Conservation (phyloP, 2,888 invertebrate species). For the Chalcosyrphus nemorum region DNA sequence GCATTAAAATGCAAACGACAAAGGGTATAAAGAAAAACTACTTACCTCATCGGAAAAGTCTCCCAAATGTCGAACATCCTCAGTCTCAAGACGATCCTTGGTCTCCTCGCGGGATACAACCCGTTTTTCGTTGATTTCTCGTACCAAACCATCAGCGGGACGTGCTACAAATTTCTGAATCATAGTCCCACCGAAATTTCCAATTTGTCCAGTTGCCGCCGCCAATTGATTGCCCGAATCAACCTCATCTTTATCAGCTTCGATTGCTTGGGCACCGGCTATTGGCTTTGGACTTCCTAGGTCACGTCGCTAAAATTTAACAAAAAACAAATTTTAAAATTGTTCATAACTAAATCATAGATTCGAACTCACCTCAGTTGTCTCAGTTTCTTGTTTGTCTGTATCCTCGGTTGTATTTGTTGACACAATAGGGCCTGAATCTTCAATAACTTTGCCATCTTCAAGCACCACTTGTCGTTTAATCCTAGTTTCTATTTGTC, state of each 20-base stretch:
- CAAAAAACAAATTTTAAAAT: background rate
- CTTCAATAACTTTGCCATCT: conserved; percentile 94
- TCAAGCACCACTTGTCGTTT: conserved; percentile 94
- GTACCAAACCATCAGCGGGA: conserved; percentile 88
- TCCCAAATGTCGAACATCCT: conserved; percentile 91
- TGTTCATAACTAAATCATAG: background rate
- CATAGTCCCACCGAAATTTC: conserved; percentile 76
- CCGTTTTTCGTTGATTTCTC: conserved; percentile 90
- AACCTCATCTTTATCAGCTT: conserved; percentile 73
- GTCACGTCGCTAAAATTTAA: conserved; percentile 77
- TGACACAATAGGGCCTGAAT: conserved; percentile 94
- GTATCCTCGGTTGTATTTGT: conserved; percentile 96
- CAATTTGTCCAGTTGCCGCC: conserved; percentile 43
- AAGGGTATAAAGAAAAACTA: no score
- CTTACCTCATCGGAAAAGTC: conserved; percentile 94
- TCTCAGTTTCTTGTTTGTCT: conserved; percentile 93
- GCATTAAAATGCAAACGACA: no score
- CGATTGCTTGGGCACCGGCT: conserved; percentile 74
- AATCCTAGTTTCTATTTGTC: conserved; percentile 95
- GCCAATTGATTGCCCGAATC: conserved; percentile 53
- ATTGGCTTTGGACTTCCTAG: conserved; percentile 78
- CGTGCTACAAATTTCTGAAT: conserved; percentile 84
- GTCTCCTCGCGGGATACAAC: conserved; percentile 92
- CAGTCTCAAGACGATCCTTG: conserved; percentile 91
- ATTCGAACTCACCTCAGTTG: conserved; percentile 86